Conservation (phyloP, 2,888 invertebrate genomes). For the Euphydryas editha region DNA sequence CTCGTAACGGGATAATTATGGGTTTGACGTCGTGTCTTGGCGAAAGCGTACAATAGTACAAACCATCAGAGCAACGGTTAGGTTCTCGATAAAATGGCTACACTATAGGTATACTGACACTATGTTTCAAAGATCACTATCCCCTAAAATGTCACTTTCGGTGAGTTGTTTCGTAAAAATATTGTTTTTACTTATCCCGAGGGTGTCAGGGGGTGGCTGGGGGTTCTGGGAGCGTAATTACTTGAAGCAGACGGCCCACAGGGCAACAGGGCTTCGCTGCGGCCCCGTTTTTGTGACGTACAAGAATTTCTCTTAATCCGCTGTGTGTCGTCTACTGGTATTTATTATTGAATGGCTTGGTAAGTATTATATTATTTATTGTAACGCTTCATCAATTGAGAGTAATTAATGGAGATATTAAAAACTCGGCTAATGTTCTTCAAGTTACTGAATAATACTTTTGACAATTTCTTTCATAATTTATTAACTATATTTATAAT, state of each 20-base stretch:
- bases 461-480: too few relatives aligned
- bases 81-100: background rate
- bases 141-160: conserved; percentile 12
- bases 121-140: background rate
- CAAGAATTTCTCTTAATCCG: conserved; percentile 70
- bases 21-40: too few relatives aligned
- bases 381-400: background rate
- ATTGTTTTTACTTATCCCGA: conserved; percentile 82
- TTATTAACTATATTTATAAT: too few relatives aligned
- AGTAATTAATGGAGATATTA: background rate
- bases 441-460: too few relatives aligned
- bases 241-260: conserved; percentile 71
- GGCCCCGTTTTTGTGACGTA: conserved; percentile 63
- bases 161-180: conserved; percentile 75
- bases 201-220: conserved; percentile 52
- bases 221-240: conserved; percentile 70
- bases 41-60: too few relatives aligned
- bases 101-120: background rate
- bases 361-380: background rate
- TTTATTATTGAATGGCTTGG: conserved; percentile 2
- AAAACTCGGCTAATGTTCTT: background rate
- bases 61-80: background rate
- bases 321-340: conserved; percentile 25
- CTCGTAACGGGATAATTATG: too few relatives aligned
- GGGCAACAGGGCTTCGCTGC: conserved; percentile 58